phyloP scores from a whole-genome alignment of 2,888 invertebrate genomes.

The Rhagium mordax region DNA sequence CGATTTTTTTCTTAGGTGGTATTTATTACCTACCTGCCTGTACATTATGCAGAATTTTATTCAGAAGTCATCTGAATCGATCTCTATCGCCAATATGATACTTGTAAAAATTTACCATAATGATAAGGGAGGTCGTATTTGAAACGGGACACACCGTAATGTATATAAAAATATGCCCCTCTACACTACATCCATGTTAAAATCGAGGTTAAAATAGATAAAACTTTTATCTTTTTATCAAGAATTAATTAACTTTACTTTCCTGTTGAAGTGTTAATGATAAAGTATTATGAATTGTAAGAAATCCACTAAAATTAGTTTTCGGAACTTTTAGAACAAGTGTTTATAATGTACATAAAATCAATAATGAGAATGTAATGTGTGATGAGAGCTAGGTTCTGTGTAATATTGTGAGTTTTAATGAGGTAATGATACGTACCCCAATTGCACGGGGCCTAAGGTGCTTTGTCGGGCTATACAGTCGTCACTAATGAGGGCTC shows the following conservation, averaged over 20 bases:
- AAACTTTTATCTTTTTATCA: no score
- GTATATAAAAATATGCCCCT: no score
- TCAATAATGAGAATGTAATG: slow-evolving; percentile 8
- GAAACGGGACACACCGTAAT: no score
- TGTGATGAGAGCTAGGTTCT: slow-evolving; percentile 1
- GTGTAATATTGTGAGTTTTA: slow-evolving; percentile 10
- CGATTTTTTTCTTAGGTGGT: no score
- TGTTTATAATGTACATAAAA: background rate
- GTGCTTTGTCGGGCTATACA: slow-evolving; percentile 85
- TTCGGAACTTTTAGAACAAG: slow-evolving; percentile 27
- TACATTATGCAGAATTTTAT: no score
- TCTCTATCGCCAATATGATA: no score
- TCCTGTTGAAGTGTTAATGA: background rate
- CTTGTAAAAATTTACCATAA: no score
- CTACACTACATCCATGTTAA: no score
- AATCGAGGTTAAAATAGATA: no score
- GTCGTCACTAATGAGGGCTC: slow-evolving; percentile 95
- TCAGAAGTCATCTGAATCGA: no score
- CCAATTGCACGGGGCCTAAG: slow-evolving; percentile 93
- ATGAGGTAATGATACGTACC: slow-evolving; percentile 82
- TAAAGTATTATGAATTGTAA: background rate
- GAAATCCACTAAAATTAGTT: background rate
- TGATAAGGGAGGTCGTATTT: no score
- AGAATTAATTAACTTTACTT: background rate
- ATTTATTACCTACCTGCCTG: no score